Conservation (phyloP, 2,797 vertebrate genomes). For the Trachurus trachurus region DNA sequence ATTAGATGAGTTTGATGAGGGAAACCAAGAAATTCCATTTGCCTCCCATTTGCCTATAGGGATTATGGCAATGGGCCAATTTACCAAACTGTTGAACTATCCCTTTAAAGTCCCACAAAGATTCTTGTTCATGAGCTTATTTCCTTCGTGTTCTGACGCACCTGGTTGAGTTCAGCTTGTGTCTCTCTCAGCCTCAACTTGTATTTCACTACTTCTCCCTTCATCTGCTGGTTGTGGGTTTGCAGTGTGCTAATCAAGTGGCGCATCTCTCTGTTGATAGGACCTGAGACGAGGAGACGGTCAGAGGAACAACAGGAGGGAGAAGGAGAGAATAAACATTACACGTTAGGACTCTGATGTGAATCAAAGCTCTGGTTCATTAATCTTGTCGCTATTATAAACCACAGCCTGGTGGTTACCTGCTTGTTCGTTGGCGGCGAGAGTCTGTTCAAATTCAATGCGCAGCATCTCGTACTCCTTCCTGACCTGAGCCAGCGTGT, state of each 20-base stretch:
- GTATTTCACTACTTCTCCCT: constrained; percentile 95
- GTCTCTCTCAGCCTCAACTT: constrained; percentile 94
- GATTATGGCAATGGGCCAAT: no score
- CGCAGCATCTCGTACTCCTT: constrained; percentile 99
- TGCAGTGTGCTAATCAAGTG: constrained; percentile 98
- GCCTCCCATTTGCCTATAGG: no score
- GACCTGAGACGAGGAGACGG: constrained; percentile 83
- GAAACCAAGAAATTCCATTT: no score
- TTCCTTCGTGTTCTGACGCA: constrained; percentile 51
- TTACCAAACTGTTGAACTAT: no score
- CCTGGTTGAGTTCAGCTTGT: constrained; percentile 95
- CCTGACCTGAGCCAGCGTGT: constrained; percentile 96
- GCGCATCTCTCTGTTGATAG: constrained; percentile 97
- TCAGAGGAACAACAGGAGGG: not conserved
- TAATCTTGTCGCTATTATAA: not conserved
- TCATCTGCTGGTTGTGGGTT: constrained; percentile 98
- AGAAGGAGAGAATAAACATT: not conserved
- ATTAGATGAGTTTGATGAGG: no score
- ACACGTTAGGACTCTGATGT: no score
- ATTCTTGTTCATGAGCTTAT: not conserved
- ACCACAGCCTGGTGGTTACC: constrained; percentile 80
- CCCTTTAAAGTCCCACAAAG: not conserved
- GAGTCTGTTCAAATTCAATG: constrained; percentile 98
- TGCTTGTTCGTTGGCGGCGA: constrained; percentile 98
- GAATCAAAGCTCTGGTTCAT: no score